A percentile compares a stretch with the other conserved stretches of the same genome.
Evolutionary conservation across 2,888 invertebrate species (phyloP).

Genomic region (Mythimna vitellina): DNA sequence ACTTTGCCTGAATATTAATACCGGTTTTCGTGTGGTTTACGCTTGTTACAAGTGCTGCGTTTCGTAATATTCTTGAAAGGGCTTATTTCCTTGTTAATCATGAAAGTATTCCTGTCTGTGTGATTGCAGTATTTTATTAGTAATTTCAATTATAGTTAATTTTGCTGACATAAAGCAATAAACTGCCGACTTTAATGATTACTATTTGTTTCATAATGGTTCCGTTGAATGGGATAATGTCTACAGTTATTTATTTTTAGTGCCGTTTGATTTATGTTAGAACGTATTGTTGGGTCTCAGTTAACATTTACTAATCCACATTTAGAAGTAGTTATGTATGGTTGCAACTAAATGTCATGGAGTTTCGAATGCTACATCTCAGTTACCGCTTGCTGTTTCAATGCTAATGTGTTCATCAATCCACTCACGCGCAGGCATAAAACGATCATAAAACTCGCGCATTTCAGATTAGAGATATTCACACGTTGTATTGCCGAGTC

Average conservation of each 20-base stretch:
- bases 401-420: conserved; percentile 60
- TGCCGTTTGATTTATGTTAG: conserved; percentile 49
- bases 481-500: conserved; percentile 51
- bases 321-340: conserved; percentile 7
- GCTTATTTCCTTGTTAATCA: conserved; percentile 52
- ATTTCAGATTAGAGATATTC: conserved; percentile 63
- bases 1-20: conserved; percentile 44
- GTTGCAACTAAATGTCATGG: conserved; percentile 24
- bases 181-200: conserved; percentile 36
- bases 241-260: conserved; percentile 49
- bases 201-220: conserved; percentile 47
- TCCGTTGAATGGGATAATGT: conserved; percentile 49
- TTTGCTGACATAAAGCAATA: conserved; percentile 43
- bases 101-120: conserved; percentile 28
- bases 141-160: conserved; percentile 56
- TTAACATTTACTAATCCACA: conserved; percentile 16
- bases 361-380: conserved; percentile 43
- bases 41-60: conserved; percentile 49
- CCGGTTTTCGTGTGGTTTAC: conserved; percentile 49
- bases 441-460: conserved; percentile 59
- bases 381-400: conserved; percentile 51
- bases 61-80: conserved; percentile 49
- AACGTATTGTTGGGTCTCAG: conserved; percentile 5
- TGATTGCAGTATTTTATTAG: conserved; percentile 41
- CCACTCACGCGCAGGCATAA: conserved; percentile 57